A percentile compares a stretch with the other conserved stretches of the same genome.
These are phyloP conservation scores for Eupithecia centaureata DNA, from an alignment of 2,888 invertebrate species.

Conservation along the genomic window DNA sequence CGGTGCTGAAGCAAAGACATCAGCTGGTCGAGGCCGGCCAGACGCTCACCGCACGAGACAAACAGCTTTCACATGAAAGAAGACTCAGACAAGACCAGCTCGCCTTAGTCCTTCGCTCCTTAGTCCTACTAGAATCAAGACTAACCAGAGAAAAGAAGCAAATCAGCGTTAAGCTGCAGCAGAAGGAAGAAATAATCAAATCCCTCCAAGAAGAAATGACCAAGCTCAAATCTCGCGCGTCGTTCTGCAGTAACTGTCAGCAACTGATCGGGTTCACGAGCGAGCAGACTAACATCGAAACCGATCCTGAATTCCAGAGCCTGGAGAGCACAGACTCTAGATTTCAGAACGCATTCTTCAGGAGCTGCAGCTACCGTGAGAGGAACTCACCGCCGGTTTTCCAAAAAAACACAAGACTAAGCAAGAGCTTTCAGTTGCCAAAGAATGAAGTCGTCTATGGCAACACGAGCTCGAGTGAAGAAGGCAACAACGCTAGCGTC, in stretches of 20 bases:
- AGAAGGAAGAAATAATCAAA: constrained; percentile 89
- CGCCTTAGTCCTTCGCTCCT: constrained; percentile 87
- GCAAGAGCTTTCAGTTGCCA: constrained; percentile 80
- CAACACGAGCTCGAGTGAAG: constrained; percentile 81
- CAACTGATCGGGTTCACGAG: constrained; percentile 80
- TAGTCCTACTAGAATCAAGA: constrained; percentile 88
- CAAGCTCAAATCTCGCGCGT: constrained; percentile 83
- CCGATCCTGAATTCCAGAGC: constrained; percentile 81
- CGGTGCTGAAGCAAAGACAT: constrained; percentile 86
- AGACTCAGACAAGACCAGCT: constrained; percentile 88
- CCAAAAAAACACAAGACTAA: constrained; percentile 81
- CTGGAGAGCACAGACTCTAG: constrained; percentile 81
- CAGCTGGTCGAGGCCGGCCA: constrained; percentile 86
- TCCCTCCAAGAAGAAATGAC: constrained; percentile 88
- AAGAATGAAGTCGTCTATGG: constrained; percentile 75
- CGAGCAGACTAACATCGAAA: constrained; percentile 82
- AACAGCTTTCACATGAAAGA: constrained; percentile 84
- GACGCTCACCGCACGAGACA: constrained; percentile 84
- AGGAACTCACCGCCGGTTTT: constrained; percentile 79
- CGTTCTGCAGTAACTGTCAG: constrained; percentile 80
- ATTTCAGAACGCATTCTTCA: constrained; percentile 77
- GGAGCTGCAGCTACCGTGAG: constrained; percentile 80
- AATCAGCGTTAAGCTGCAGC: constrained; percentile 86
- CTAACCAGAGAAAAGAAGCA: constrained; percentile 89
- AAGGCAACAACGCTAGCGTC: constrained; percentile 72